Evolutionary conservation across 1,140 invertebrate species (phyloP).

Genomic region (Steinernema feltiae): DNA sequence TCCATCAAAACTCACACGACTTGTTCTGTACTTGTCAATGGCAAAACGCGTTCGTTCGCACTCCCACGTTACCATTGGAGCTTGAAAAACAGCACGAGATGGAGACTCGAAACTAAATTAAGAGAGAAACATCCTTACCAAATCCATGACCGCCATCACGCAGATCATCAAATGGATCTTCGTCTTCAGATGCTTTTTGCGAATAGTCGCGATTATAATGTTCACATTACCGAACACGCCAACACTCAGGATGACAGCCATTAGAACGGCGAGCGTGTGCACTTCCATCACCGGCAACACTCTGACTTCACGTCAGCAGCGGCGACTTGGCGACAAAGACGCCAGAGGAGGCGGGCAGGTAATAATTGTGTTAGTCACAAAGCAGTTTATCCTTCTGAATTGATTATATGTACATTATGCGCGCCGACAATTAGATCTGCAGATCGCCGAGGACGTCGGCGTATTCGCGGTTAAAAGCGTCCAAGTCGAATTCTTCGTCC

Average conservation of each 20-base stretch:
- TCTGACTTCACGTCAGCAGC: background rate
- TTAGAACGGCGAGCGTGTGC: background rate
- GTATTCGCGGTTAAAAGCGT: background rate
- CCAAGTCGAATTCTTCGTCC: background rate
- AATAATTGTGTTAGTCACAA: background rate
- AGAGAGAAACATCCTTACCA: background rate
- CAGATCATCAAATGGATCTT: background rate
- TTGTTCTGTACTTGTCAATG: too few species aligned
- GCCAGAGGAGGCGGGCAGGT: background rate
- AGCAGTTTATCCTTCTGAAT: too few species aligned
- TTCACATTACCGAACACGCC: background rate
- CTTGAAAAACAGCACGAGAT: too few species aligned
- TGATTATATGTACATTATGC: background rate
- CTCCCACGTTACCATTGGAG: too few species aligned
- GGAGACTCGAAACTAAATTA: too few species aligned
- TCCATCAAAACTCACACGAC: too few species aligned
- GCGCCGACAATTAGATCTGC: background rate
- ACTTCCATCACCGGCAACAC: background rate
- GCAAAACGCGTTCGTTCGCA: too few species aligned
- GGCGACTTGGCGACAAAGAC: background rate
- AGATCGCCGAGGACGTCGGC: background rate
- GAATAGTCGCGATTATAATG: background rate
- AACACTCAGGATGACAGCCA: background rate
- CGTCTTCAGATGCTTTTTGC: background rate
- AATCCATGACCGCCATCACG: background rate